Percentiles rank a stretch among this genome's conserved stretches.
These are phyloP conservation scores for Melolontha melolontha DNA, from an alignment of 2,888 invertebrate species.

Conservation along the genomic window DNA sequence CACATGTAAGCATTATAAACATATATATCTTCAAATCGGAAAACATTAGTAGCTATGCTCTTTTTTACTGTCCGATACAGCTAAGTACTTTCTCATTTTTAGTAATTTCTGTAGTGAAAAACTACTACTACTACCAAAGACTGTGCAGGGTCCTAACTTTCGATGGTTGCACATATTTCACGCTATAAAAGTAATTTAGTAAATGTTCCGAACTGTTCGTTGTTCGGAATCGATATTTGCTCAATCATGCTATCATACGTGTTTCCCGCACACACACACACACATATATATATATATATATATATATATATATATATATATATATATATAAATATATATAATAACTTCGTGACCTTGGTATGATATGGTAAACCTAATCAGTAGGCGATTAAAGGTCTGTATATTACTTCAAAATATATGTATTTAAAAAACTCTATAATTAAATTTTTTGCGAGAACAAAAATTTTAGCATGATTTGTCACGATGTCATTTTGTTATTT, in stretches of 20 bases:
- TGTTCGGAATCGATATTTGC: conserved; percentile 18
- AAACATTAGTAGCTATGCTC: conserved; percentile 2
- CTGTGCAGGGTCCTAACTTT: conserved; percentile 24
- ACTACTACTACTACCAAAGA: conserved; percentile 14
- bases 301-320: too few relatives aligned
- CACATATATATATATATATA: too few relatives aligned
- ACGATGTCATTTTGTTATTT: too few relatives aligned
- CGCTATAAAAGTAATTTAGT: conserved; percentile 35
- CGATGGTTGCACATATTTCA: conserved; percentile 35
- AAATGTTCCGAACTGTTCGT: conserved; percentile 24
- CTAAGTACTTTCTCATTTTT: conserved; percentile 21
- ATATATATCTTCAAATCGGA: conserved; percentile 6
- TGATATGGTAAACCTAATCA: too few relatives aligned
- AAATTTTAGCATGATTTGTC: too few relatives aligned
- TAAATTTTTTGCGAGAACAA: too few relatives aligned
- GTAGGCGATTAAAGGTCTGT: too few relatives aligned
- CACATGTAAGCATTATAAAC: background rate
- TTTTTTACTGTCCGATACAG: conserved; percentile 21
- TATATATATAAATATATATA: too few relatives aligned
- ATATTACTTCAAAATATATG: too few relatives aligned
- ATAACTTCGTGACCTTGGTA: too few relatives aligned
- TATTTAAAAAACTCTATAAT: too few relatives aligned
- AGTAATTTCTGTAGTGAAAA: conserved; percentile 16
- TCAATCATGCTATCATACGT: conserved; percentile 19
- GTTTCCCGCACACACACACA: background rate